A percentile compares a stretch with the other conserved stretches of the same genome.
Conservation (phyloP, 1,140 invertebrate genomes). For the Steinernema feltiae region DNA sequence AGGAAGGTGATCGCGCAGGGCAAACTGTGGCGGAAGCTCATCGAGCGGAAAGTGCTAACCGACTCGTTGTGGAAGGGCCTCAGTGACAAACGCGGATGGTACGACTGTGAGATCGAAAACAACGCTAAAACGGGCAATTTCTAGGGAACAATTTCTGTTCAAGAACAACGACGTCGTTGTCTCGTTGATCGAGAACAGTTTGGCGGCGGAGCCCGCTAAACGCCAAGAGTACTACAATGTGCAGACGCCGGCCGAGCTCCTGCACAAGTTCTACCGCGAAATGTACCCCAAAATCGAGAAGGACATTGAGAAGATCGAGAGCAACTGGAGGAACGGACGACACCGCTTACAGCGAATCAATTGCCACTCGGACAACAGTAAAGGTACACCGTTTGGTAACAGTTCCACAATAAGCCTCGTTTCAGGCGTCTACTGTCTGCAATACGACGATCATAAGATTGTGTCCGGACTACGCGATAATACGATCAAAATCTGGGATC, state of each 20-base stretch:
- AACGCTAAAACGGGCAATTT: no score
- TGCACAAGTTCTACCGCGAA: constrained; percentile 86
- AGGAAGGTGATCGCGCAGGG: constrained; percentile 91
- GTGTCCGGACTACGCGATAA: constrained; percentile 98
- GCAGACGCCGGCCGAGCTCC: constrained; percentile 59
- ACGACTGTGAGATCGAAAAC: no score
- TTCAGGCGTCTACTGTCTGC: constrained; percentile 96
- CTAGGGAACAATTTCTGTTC: constrained; percentile 41
- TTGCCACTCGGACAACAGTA: constrained; percentile 80
- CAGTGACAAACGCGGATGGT: constrained; percentile 82
- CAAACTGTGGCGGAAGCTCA: constrained; percentile 93
- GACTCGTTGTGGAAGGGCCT: constrained; percentile 92
- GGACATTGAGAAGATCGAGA: constrained; percentile 83
- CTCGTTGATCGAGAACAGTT: constrained; percentile 15
- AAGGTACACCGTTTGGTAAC: no score
- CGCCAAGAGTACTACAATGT: not conserved
- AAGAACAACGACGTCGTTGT: constrained; percentile 41
- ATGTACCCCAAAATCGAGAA: constrained; percentile 92
- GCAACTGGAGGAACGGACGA: constrained; percentile 91
- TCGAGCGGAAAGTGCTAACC: constrained; percentile 85
- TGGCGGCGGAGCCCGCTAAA: not conserved
- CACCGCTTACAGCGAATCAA: constrained; percentile 95
- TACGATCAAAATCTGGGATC: constrained; percentile 93
- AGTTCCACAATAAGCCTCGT: no score
- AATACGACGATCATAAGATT: constrained; percentile 98